Percentiles rank a stretch among this genome's conserved stretches.
These are phyloP conservation scores for Rhizomys pruinosus DNA, from an alignment of 2,113 vertebrate genomes.

Conservation along the genomic window DNA sequence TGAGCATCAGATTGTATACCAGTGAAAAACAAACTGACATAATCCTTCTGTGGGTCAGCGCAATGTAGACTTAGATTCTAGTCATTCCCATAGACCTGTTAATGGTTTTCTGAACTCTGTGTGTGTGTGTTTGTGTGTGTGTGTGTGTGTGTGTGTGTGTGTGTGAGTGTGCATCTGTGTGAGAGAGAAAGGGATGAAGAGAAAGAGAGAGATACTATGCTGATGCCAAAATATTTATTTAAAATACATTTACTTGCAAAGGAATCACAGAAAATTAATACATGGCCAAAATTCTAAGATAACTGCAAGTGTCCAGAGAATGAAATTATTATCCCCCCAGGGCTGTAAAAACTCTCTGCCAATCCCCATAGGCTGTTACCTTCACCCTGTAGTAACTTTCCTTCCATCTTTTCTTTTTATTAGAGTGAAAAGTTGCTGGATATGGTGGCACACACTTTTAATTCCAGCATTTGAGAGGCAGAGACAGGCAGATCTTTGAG, in stretches of 20 bases:
- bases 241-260: slow-evolving; percentile 17
- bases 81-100: neutral
- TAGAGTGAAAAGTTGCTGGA: neutral
- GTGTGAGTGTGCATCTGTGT: too few relatives aligned
- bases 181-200: too few relatives aligned
- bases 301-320: neutral
- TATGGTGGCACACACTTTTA: too few relatives aligned
- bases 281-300: neutral
- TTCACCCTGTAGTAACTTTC: neutral
- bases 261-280: slow-evolving; percentile 8
- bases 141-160: too few relatives aligned
- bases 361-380: neutral
- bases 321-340: neutral
- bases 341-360: neutral
- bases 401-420: neutral
- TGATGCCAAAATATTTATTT: neutral
- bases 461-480: too few relatives aligned
- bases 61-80: neutral
- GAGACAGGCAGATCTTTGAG: too few relatives aligned
- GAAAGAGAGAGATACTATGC: too few relatives aligned
- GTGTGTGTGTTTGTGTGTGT: neutral
- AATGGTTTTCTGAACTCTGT: neutral
- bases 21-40: neutral
- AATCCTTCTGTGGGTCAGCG: neutral
- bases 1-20: neutral